phyloP scores from a whole-genome alignment of 1,140 invertebrate species.

The Eufriesea mexicana region DNA sequence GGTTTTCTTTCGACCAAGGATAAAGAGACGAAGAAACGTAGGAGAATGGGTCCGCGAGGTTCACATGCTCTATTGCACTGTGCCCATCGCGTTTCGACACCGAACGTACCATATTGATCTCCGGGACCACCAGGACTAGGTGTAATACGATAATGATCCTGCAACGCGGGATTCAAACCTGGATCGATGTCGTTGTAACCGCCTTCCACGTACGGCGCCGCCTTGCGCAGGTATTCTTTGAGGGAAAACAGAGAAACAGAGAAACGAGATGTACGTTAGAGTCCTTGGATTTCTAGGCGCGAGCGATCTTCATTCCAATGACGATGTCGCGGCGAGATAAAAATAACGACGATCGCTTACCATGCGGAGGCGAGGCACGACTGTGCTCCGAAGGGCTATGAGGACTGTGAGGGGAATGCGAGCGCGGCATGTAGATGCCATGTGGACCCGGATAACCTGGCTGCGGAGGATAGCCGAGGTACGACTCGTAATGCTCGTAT shows the following conservation, averaged over 20 bases:
- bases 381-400: constrained; percentile 81
- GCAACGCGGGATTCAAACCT: constrained; percentile 84
- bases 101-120: constrained; percentile 84
- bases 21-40: too few relatives aligned
- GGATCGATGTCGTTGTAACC: constrained; percentile 87
- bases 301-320: background rate
- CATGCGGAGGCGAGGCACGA: constrained; percentile 80
- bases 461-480: constrained; percentile 79
- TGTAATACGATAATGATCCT: constrained; percentile 88
- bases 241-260: constrained; percentile 11
- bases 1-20: background rate
- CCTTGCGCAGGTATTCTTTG: constrained; percentile 84
- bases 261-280: background rate
- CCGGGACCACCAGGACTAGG: constrained; percentile 86
- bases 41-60: too few relatives aligned
- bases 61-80: too few relatives aligned
- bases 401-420: constrained; percentile 80
- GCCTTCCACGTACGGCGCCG: constrained; percentile 82
- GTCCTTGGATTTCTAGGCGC: too few relatives aligned
- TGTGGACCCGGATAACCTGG: constrained; percentile 80
- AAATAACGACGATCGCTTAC: constrained; percentile 58
- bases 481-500: constrained; percentile 80
- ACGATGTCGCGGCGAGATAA: too few relatives aligned
- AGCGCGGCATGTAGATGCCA: constrained; percentile 80
- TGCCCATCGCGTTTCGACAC: background rate